These are phyloP conservation scores for Jacana jacana DNA, from an alignment of 2,113 vertebrate genomes.

Conservation along the genomic window DNA sequence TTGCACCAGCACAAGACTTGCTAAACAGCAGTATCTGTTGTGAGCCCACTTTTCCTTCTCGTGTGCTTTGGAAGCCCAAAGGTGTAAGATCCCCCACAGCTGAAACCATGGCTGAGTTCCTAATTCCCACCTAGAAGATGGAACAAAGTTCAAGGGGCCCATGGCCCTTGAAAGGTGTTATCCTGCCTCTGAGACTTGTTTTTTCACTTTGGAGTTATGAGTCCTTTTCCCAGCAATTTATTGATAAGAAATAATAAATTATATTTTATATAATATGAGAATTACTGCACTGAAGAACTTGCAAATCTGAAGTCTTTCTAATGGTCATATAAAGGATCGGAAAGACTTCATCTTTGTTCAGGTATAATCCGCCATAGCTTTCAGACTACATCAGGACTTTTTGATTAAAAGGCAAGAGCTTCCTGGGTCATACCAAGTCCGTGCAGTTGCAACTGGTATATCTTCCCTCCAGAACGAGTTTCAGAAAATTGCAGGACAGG, in stretches of 20 bases:
- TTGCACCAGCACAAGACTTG: background rate
- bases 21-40: background rate
- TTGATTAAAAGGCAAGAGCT: background rate
- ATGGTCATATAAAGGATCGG: background rate
- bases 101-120: background rate
- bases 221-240: background rate
- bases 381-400: background rate
- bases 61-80: background rate
- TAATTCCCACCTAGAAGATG: background rate
- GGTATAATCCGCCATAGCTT: background rate
- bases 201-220: background rate
- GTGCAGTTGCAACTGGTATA: background rate
- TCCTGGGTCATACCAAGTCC: background rate
- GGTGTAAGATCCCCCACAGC: background rate
- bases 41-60: background rate
- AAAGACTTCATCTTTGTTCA: background rate
- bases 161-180: background rate
- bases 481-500: background rate
- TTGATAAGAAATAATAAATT: background rate
- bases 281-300: background rate
- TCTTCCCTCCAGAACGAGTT: background rate
- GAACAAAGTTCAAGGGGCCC: background rate
- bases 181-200: background rate
- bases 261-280: background rate
- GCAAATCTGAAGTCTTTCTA: background rate